A percentile compares a stretch with the other conserved stretches of the same genome.
phyloP scores from a whole-genome alignment of 2,113 vertebrate species.

The Amia ocellicauda region DNA sequence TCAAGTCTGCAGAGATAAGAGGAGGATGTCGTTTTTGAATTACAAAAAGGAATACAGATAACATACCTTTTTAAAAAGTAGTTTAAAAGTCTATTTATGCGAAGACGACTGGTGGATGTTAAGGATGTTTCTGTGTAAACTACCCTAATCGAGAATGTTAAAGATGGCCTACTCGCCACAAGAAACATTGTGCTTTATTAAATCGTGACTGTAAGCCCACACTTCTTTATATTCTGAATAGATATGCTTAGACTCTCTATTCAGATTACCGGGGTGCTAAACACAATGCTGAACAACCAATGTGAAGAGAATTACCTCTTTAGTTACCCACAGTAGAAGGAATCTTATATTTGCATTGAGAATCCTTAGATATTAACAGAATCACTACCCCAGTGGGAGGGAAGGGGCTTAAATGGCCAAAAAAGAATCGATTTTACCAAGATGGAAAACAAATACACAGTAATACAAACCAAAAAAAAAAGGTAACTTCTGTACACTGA shows the following conservation, averaged over 20 bases:
- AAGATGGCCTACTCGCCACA: slow-evolving; percentile 35
- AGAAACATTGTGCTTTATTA: slow-evolving; percentile 54
- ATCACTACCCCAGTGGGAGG: too few relatives aligned
- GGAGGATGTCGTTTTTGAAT: too few relatives aligned
- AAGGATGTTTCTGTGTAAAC: slow-evolving; percentile 11
- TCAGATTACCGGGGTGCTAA: neutral
- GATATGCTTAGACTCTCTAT: slow-evolving; percentile 1
- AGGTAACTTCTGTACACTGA: slow-evolving; percentile 19
- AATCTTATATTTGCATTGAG: neutral
- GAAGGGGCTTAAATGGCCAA: neutral
- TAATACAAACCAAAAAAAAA: too few relatives aligned
- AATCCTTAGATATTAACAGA: neutral
- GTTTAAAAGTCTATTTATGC: too few relatives aligned
- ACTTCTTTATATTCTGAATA: neutral
- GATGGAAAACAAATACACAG: neutral
- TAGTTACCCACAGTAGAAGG: neutral
- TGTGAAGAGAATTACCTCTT: neutral
- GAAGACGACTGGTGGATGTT: too few relatives aligned
- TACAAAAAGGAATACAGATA: too few relatives aligned
- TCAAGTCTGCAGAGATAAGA: too few relatives aligned
- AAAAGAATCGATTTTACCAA: slow-evolving; percentile 13
- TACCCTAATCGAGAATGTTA: slow-evolving; percentile 48
- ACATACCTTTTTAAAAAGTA: too few relatives aligned
- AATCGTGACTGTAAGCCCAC: neutral
- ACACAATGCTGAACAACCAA: neutral